Evolutionary conservation across 1,140 invertebrate genomes (phyloP).

Genomic region (Tigriopus japonicus): DNA sequence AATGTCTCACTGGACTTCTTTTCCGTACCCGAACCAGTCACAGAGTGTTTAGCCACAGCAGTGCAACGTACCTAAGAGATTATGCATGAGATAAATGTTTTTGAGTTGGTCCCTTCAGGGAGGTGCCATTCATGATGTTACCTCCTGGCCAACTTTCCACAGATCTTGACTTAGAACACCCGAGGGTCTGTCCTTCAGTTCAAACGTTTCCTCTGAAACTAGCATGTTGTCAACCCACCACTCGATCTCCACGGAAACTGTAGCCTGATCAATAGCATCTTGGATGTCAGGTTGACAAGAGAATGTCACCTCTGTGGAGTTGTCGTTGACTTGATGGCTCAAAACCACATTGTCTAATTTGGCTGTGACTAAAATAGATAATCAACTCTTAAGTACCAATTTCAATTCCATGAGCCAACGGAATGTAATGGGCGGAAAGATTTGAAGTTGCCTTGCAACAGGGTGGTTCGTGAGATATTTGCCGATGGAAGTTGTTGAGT

Average conservation of each 20-base stretch:
- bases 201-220: neutral
- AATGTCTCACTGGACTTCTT: conserved; percentile 8
- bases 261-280: neutral
- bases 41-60: neutral
- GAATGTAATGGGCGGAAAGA: neutral
- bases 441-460: neutral
- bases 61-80: conserved; percentile 6
- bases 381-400: neutral
- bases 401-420: neutral
- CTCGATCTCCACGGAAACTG: neutral
- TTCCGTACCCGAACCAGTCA: neutral
- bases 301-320: conserved; percentile 2
- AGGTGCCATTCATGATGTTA: neutral
- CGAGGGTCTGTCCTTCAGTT: neutral
- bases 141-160: conserved; percentile 10
- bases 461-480: too few relatives aligned
- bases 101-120: neutral
- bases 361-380: conserved; percentile 4
- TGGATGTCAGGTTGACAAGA: conserved; percentile 2
- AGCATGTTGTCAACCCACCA: conserved; percentile 11
- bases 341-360: neutral
- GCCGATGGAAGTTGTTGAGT: too few relatives aligned
- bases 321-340: neutral
- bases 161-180: neutral
- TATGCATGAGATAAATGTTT: neutral